These are phyloP conservation scores for Trissoscelio sp. DNA, from an alignment of 2,888 invertebrate species.

Conservation along the genomic window DNA sequence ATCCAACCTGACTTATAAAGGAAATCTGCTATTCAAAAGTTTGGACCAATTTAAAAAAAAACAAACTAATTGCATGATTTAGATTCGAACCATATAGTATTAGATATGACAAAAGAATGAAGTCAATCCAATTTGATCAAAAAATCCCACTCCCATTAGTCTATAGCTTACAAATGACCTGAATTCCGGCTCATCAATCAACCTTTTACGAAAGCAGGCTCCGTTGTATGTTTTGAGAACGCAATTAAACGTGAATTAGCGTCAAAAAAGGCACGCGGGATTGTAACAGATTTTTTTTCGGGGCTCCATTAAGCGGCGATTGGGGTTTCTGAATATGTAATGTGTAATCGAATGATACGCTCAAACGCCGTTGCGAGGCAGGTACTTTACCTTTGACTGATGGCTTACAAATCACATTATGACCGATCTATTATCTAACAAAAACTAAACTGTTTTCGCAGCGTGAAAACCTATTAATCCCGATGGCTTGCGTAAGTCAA, in stretches of 20 bases:
- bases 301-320: conserved; percentile 26
- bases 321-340: conserved; percentile 33
- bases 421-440: conserved; percentile 53
- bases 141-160: no score
- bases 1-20: no score
- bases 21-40: no score
- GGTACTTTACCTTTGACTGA: conserved; percentile 50
- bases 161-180: conserved; percentile 27
- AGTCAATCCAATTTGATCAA: no score
- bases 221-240: conserved; percentile 5
- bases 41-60: no score
- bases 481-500: conserved; percentile 35
- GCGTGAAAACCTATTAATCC: conserved; percentile 59
- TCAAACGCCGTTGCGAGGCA: conserved; percentile 44
- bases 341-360: conserved; percentile 61
- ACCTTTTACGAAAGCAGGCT: conserved; percentile 3
- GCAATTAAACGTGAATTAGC: conserved; percentile 45
- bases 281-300: conserved; percentile 35
- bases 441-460: conserved; percentile 62
- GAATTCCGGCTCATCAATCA: conserved; percentile 44
- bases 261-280: background rate
- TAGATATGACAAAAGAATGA: no score
- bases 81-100: no score
- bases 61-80: no score
- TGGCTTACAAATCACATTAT: conserved; percentile 57